A percentile compares a stretch with the other conserved stretches of the same genome.
Conservation (phyloP, 2,797 vertebrate genomes). For the Buceros bicornis region DNA sequence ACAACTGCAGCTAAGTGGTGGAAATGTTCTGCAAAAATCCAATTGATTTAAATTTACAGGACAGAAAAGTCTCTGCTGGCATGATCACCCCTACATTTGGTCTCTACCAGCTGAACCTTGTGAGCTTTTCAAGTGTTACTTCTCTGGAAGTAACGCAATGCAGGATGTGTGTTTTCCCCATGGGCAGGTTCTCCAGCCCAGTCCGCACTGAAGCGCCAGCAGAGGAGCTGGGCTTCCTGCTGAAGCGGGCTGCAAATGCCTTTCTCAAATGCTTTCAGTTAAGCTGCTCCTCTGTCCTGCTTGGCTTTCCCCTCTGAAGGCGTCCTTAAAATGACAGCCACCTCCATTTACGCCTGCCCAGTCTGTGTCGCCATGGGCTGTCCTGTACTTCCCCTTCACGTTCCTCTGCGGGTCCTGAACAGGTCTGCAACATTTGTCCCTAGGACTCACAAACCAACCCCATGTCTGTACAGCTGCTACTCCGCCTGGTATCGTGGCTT, state of each 20-base stretch:
- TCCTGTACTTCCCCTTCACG: background rate
- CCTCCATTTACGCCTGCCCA: background rate
- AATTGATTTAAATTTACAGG: background rate
- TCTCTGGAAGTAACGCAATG: fast-evolving
- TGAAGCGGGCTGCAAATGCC: background rate
- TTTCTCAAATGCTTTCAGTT: background rate
- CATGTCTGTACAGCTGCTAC: background rate
- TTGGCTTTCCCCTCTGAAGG: background rate
- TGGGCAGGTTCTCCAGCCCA: background rate
- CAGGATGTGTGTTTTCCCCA: fast-evolving
- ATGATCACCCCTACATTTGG: background rate
- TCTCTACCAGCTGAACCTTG: background rate
- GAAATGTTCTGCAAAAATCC: background rate
- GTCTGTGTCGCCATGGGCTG: fast-evolving
- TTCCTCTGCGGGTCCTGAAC: background rate
- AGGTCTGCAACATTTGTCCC: background rate
- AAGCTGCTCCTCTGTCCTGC: background rate
- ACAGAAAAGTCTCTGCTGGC: background rate
- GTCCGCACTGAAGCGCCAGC: background rate
- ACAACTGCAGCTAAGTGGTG: background rate
- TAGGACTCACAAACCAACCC: background rate
- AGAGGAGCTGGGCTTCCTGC: background rate
- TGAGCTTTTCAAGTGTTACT: background rate
- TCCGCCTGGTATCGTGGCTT: background rate
- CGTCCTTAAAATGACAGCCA: background rate